Base-by-base conservation (phyloP, 2,888 invertebrate species). In the Sinotaia quadrata region DNA sequence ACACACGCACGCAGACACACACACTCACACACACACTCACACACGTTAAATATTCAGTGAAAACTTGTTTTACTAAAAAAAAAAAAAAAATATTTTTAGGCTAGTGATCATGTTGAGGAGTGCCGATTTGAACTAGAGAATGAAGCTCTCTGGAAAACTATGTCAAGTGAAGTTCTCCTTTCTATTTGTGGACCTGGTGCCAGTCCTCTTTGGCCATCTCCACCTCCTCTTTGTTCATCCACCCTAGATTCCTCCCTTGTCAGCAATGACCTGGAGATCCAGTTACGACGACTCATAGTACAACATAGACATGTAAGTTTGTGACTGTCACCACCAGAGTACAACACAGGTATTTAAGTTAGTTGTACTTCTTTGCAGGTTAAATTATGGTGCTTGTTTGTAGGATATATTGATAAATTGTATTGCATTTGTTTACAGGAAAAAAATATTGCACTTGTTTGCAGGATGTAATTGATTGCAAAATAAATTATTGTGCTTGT, bases 71-170 rank as follows among this genome's bases (percentile, higher is more conserved):
- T n/a, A n/a, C n/a, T n/a, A n/a, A n/a, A n/a, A n/a, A n/a, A n/a
- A n/a, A n/a, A n/a, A n/a, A n/a, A n/a, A n/a, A n/a, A n/a, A n/a
- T n/a, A n/a, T n/a, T n/a, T n/a, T n/a, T 72, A 88, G 87, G 81
- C 85, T 24, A 79, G 80, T 54, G 86, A 88, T 68, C 68, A 73
- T 56, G 87, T 88, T 2, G 87, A 86, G 58, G 78, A 84, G 10
- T 88, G 88, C 75, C 75, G 76, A 44, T 88, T 88, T 77, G 78
- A 85, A 51, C 78, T 88, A 12, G 69, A 75, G 4, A 83, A 88
- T 67, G 84, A 86, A 57, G 78, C 86, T 4, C 74, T 77, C 33
- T 88, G 88, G 88, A 88, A 88, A 75, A 75, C 84, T 12, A 88
- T 88, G 88, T 84, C 87, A 4, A 77, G 75, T 51, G 88, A 88